A percentile compares a stretch with the other conserved stretches of the same genome.
These are phyloP conservation scores for Ichneumoninae sp. DNA, from an alignment of 2,888 invertebrate genomes.

Conservation along the genomic window DNA sequence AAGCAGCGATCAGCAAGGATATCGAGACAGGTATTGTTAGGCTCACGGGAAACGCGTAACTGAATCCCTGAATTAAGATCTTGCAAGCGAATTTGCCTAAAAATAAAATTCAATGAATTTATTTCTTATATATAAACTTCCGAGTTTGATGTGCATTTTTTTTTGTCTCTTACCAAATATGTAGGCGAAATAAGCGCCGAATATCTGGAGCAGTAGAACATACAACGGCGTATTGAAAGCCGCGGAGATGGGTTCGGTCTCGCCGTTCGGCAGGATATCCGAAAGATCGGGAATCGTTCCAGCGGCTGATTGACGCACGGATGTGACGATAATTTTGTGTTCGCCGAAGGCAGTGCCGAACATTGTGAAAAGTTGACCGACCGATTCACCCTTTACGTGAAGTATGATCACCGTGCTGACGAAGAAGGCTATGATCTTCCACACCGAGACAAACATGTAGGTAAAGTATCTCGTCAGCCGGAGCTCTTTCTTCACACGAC, in stretches of 20 bases:
- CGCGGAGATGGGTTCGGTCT: constrained; percentile 90
- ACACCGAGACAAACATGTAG: constrained; percentile 94
- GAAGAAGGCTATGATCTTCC: constrained; percentile 95
- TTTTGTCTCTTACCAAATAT: constrained; percentile 88
- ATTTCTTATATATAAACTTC: neutral
- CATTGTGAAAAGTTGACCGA: constrained; percentile 91
- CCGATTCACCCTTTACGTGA: constrained; percentile 91
- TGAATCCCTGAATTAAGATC: constrained; percentile 98
- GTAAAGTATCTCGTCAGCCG: constrained; percentile 93
- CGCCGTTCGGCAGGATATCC: constrained; percentile 91
- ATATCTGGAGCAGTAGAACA: constrained; percentile 92
- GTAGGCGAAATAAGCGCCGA: constrained; percentile 94
- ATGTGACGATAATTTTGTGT: constrained; percentile 92
- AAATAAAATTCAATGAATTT: constrained; percentile 59
- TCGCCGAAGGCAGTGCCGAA: constrained; percentile 91
- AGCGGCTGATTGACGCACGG: constrained; percentile 85
- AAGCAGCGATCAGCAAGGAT: constrained; percentile 93
- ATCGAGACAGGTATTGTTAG: constrained; percentile 96
- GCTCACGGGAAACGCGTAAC: constrained; percentile 98
- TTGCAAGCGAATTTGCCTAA: constrained; percentile 96
- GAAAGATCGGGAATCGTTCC: constrained; percentile 89
- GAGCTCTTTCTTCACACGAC: constrained; percentile 92
- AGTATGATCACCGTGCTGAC: constrained; percentile 90
- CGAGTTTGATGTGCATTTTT: neutral
- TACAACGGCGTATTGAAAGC: constrained; percentile 90